Evolutionary conservation across 2,113 vertebrate species (phyloP).

Genomic region (Micromys minutus): DNA sequence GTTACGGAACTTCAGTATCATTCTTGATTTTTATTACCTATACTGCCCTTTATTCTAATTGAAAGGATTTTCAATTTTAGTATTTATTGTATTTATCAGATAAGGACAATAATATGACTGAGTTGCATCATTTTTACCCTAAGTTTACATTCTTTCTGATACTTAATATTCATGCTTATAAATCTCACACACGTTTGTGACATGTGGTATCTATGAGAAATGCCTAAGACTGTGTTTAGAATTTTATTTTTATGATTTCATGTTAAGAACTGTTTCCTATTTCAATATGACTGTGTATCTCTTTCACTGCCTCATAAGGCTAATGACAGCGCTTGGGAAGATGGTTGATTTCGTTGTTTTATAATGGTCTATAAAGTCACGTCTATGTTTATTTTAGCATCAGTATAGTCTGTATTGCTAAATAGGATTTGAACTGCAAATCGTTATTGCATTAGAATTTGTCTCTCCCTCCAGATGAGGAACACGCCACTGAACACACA

Average conservation of each 20-base stretch:
- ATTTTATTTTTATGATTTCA: neutral
- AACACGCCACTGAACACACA: conserved; percentile 96
- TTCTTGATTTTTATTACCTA: neutral
- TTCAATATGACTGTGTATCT: neutral
- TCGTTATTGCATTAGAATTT: neutral
- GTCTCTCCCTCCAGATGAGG: conserved; percentile 89
- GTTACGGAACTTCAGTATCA: neutral
- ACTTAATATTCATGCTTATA: neutral
- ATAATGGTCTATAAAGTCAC: neutral
- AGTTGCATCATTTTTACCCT: neutral
- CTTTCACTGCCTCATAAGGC: neutral
- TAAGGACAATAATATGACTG: neutral
- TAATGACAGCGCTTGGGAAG: neutral
- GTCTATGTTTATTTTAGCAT: neutral
- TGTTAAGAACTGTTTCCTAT: neutral
- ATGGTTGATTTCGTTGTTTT: neutral
- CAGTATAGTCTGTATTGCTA: neutral
- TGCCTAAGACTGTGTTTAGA: neutral
- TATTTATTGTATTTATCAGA: neutral
- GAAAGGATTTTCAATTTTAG: neutral
- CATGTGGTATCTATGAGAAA: neutral
- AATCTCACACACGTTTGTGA: neutral
- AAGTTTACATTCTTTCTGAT: neutral
- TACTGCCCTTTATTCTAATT: neutral
- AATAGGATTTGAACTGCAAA: neutral